A percentile compares a stretch with the other conserved stretches of the same genome.
Conservation (phyloP, 2,797 vertebrate species). For the Presbytis comata region DNA sequence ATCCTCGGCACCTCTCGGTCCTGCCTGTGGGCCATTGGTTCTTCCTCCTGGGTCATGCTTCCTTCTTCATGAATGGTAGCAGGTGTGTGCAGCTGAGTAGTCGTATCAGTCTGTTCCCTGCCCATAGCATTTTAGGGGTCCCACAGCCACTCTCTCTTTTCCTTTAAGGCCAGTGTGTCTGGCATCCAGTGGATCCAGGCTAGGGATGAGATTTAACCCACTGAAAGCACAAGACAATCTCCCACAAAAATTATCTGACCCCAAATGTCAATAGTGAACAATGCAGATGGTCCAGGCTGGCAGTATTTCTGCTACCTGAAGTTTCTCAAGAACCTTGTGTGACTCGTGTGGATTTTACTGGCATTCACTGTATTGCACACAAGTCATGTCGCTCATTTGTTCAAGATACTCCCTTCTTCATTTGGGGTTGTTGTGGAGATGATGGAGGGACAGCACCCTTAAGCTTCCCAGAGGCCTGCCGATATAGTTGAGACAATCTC, state of each 20-base stretch:
- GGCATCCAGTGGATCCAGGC: no score
- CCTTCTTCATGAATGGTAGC: not conserved
- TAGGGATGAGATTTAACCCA: no score
- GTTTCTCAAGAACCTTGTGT: not conserved
- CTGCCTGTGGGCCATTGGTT: not conserved
- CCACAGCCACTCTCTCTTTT: not conserved
- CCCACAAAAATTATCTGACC: no score
- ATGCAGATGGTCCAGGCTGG: not conserved
- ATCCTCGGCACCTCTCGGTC: not conserved
- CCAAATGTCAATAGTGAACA: no score
- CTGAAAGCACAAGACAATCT: no score
- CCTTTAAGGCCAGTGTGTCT: not conserved
- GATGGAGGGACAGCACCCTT: not conserved
- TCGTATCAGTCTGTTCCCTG: not conserved
- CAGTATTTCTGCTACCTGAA: not conserved
- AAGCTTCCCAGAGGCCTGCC: not conserved
- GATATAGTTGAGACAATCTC: not conserved
- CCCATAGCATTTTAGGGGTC: not conserved
- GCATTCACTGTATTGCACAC: not conserved
- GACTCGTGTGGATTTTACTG: not conserved
- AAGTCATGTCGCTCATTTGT: not conserved
- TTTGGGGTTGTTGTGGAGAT: not conserved
- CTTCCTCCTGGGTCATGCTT: not conserved
- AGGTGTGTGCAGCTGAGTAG: not conserved
- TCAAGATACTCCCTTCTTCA: not conserved